Conservation (phyloP, 1,140 invertebrate species). For the Drosophila nannoptera region DNA sequence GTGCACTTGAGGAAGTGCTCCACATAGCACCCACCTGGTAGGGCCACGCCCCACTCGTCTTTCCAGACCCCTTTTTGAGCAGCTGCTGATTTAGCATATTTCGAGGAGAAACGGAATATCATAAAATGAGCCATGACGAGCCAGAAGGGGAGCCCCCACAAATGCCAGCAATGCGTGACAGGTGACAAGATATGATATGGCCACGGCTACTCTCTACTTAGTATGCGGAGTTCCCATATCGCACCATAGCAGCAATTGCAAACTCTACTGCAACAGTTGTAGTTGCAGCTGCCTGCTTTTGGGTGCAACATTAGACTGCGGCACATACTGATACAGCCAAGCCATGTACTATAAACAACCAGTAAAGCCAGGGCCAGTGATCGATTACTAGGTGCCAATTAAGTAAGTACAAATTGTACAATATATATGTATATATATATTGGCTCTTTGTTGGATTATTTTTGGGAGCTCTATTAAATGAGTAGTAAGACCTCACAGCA, state of each 20-base stretch:
- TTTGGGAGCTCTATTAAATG: no score
- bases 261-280: neutral
- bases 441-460: no score
- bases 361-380: neutral
- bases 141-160: constrained; percentile 8
- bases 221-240: neutral
- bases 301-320: constrained; percentile 25
- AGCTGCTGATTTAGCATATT: constrained; percentile 62
- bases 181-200: constrained; percentile 52
- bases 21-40: constrained; percentile 40
- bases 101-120: constrained; percentile 67
- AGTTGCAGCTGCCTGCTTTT: constrained; percentile 17
- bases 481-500: neutral
- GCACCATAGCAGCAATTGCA: neutral
- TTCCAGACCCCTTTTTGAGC: neutral
- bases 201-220: neutral
- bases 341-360: constrained; percentile 9
- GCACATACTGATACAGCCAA: neutral
- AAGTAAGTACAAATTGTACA: neutral
- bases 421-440: neutral
- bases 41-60: neutral
- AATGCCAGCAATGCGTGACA: constrained; percentile 49
- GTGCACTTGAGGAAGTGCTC: constrained; percentile 67
- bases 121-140: constrained; percentile 56
- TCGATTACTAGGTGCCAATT: neutral